Conservation (phyloP, 2,888 invertebrate genomes). For the Nematopogon swammerdamellus region DNA sequence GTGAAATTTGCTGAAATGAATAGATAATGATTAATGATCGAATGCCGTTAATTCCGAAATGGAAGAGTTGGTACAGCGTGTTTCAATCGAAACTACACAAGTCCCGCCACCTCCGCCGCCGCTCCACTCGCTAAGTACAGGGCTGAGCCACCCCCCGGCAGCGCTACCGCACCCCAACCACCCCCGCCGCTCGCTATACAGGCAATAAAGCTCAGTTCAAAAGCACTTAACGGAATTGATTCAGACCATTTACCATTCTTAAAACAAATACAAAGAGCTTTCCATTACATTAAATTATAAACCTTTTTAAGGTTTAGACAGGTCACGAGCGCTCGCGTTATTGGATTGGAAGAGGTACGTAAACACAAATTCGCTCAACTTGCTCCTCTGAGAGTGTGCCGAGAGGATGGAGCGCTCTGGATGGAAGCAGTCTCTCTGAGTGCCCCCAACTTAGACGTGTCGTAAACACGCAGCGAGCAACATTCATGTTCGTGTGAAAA, state of each 20-base stretch:
- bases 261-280: constrained; percentile 47
- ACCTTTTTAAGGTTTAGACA: constrained; percentile 31
- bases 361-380: neutral
- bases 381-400: too few species aligned
- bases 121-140: neutral
- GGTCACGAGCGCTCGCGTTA: constrained; percentile 13
- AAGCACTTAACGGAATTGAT: constrained; percentile 55
- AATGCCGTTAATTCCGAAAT: neutral
- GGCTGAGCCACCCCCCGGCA: neutral
- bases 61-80: neutral
- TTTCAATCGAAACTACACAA: neutral
- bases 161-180: neutral
- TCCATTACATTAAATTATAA: constrained; percentile 53
- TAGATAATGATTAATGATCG: too few species aligned
- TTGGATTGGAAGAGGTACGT: constrained; percentile 10
- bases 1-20: too few species aligned
- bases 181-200: constrained; percentile 29
- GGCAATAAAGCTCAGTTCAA: constrained; percentile 53
- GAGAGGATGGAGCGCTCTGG: too few species aligned
- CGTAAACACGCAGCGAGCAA: too few species aligned
- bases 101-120: neutral
- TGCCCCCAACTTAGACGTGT: too few species aligned
- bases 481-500: too few species aligned
- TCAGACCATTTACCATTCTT: constrained; percentile 54
- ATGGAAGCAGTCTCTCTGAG: too few species aligned